Evolutionary conservation across 2,113 vertebrate genomes (phyloP).

Genomic region (Poeciliopsis prolifica): DNA sequence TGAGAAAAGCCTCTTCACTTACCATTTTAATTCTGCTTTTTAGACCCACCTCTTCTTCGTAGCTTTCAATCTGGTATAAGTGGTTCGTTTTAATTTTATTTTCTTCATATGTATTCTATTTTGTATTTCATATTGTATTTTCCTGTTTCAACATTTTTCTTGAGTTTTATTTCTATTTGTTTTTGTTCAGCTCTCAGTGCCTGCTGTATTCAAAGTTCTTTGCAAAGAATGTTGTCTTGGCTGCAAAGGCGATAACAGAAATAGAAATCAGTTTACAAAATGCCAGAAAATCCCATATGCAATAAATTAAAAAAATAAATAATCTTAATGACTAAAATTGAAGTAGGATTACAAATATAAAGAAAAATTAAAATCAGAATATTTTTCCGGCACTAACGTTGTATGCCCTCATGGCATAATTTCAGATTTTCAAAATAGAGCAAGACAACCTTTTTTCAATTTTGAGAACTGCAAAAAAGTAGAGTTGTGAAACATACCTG

Average conservation of each 20-base stretch:
- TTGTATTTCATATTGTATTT: background rate
- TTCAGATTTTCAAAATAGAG: background rate
- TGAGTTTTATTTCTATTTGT: background rate
- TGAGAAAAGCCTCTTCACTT: background rate
- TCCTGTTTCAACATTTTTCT: background rate
- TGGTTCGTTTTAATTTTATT: background rate
- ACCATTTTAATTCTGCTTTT: background rate
- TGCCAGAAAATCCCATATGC: background rate
- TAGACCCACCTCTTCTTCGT: background rate
- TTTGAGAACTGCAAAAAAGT: background rate
- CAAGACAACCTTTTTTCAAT: background rate
- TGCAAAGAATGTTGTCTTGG: background rate
- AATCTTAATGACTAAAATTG: background rate
- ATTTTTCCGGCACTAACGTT: background rate
- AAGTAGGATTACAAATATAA: background rate
- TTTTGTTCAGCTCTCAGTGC: background rate
- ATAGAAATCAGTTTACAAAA: background rate
- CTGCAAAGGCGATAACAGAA: background rate
- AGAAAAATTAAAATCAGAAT: background rate
- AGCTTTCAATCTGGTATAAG: background rate
- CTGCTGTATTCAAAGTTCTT: background rate
- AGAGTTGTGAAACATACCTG: background rate
- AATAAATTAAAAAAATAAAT: background rate
- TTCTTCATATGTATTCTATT: background rate
- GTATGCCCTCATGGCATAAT: background rate